These are phyloP conservation scores for Nyctibius grandis DNA, from an alignment of 2,797 vertebrate species.

Conservation along the genomic window DNA sequence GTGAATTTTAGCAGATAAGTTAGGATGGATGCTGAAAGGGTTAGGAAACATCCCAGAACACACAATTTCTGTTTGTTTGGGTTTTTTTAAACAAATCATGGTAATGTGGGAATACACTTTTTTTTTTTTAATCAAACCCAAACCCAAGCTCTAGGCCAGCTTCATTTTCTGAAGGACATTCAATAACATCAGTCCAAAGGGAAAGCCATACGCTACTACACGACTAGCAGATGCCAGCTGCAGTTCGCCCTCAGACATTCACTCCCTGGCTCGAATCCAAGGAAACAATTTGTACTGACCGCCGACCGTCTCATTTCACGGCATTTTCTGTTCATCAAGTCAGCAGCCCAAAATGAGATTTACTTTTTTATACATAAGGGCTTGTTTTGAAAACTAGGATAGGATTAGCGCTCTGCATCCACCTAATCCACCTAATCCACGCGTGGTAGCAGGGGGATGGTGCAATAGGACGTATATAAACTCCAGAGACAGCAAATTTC, in stretches of 20 bases:
- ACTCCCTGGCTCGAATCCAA: fast-evolving
- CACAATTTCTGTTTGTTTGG: too few species aligned
- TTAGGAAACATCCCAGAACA: background rate
- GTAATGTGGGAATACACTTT: background rate
- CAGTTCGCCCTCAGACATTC: fast-evolving
- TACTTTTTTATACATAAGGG: fast-evolving
- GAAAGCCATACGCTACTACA: fast-evolving
- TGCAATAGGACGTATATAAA: fast-evolving
- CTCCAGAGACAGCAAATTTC: too few species aligned
- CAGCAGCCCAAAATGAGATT: background rate
- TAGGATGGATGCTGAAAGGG: background rate
- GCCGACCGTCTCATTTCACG: fast-evolving
- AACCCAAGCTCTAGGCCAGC: background rate
- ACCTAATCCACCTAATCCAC: background rate
- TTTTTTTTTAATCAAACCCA: background rate
- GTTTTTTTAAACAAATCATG: background rate
- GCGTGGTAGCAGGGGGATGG: background rate
- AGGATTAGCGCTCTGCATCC: background rate
- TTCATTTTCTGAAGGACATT: background rate
- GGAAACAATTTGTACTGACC: background rate
- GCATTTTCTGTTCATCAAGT: fast-evolving
- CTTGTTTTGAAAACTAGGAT: background rate
- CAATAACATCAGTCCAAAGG: fast-evolving
- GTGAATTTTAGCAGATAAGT: background rate
- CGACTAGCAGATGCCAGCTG: fast-evolving